Base-by-base conservation (phyloP, 2,888 invertebrate species). In the Drosophila villosipedis region DNA sequence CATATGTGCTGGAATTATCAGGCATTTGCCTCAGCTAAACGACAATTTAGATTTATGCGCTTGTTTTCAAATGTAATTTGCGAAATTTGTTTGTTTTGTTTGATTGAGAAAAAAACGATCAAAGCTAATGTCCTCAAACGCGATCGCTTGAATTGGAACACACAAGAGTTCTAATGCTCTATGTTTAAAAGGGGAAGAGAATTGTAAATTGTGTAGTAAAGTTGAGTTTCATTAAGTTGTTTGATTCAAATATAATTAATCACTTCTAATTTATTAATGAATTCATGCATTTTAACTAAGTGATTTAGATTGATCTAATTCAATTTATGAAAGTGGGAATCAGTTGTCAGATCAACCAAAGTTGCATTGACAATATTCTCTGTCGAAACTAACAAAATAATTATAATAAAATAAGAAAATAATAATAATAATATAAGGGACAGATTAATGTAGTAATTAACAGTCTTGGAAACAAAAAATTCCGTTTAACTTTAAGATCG, bases 21-120 rank as follows among this genome's bases (percentile, higher is more conserved):
- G 37, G 39, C 49, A 47, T 68, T 68, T 47, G 47, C 33, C 47
- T 35, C 37, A 35, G 43, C 60, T 14, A 25, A 60, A 31, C 28
- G 61, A 66, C 82, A 91, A 91, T 91, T 90, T 66, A 91, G 90
- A 89, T 87, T 91, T 89, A 87, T 87, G 84, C 55, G 55, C 49
- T 57, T 55, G 16, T 77, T 63, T 55, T 66, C 35, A 33, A 41
- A 58, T 49, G 62, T 47, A 67, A 68, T 74, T 69, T 72, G 68
- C 55, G 22, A 61, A 67, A 68, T 71, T 73, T 73, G 68, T 67
- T 69, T 55, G 64, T 57, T 54, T 68, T 39, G 14, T 68, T 63
- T 83, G 66, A 60, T 73, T 71, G 69, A 71, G 67, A 25, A 25
- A 54, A 62, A 37, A 43, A 25, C 54, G 62, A 73, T 70, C 55